Percentiles rank a stretch among this genome's conserved stretches.
These are phyloP conservation scores for Adela reaumurella DNA, from an alignment of 2,888 invertebrate genomes.

Conservation along the genomic window DNA sequence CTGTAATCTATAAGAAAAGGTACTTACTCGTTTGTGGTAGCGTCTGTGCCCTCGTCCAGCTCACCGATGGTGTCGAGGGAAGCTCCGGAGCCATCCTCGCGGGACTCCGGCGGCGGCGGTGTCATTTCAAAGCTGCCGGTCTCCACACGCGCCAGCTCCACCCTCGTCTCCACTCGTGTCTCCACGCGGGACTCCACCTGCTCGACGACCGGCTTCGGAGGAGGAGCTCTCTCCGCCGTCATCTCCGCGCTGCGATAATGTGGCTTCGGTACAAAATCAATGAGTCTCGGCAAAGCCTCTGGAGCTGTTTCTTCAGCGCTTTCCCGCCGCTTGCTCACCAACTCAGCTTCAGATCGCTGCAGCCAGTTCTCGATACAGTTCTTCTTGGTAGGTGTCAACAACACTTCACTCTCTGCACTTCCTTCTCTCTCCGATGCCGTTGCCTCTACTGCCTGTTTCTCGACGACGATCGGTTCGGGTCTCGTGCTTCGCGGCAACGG, in stretches of 20 bases:
- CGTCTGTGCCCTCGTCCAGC: conserved; percentile 58
- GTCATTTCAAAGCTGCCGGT: conserved; percentile 1
- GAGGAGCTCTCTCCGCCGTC: background rate
- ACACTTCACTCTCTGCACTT: conserved; percentile 21
- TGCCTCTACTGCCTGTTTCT: conserved; percentile 19
- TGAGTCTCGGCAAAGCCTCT: conserved; percentile 61
- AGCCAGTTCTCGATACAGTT: conserved; percentile 49
- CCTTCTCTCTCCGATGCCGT: conserved; percentile 1
- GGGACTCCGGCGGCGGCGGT: conserved; percentile 27
- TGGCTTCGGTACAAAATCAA: conserved; percentile 68
- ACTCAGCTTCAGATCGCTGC: conserved; percentile 46
- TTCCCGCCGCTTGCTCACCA: conserved; percentile 38
- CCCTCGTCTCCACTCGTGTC: background rate
- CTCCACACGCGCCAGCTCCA: background rate
- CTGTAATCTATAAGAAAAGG: conserved; percentile 3
- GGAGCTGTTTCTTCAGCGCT: conserved; percentile 34
- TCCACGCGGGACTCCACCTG: background rate
- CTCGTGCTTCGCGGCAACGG: conserved; percentile 54
- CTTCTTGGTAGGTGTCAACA: conserved; percentile 44
- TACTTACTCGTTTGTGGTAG: conserved; percentile 43
- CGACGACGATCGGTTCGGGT: conserved; percentile 38
- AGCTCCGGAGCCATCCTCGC: conserved; percentile 57
- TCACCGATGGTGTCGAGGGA: conserved; percentile 70
- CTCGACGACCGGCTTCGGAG: background rate
- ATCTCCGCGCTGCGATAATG: conserved; percentile 18